These are phyloP conservation scores for Chymomyza amoena DNA, from an alignment of 2,888 invertebrate species.

Conservation along the genomic window DNA sequence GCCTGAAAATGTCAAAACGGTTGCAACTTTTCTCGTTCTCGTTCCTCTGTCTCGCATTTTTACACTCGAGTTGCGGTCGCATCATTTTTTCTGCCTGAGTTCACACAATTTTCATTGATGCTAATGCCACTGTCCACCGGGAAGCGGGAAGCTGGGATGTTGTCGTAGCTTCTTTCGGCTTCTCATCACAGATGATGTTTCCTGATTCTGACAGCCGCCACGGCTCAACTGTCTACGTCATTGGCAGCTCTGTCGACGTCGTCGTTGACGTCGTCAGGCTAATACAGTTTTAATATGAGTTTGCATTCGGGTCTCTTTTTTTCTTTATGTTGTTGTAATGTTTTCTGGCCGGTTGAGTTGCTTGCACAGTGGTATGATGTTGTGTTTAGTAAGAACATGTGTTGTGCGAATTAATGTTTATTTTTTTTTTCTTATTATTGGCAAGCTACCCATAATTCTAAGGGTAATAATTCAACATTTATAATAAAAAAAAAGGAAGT, in stretches of 20 bases:
- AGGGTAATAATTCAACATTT: no score
- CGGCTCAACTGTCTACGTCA: conserved; percentile 11
- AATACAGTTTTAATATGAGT: conserved; percentile 71
- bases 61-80: conserved; percentile 69
- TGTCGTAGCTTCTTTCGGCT: conserved; percentile 22
- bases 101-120: conserved; percentile 57
- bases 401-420: no score
- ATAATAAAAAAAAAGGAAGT: no score
- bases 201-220: conserved; percentile 59
- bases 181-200: conserved; percentile 46
- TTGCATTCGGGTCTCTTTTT: conserved; percentile 28
- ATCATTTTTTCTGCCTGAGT: conserved; percentile 69
- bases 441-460: no score
- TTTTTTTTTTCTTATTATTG: no score
- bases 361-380: background rate
- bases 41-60: conserved; percentile 46
- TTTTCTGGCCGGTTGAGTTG: background rate
- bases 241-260: background rate
- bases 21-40: no score
- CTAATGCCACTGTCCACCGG: background rate
- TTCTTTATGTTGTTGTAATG: background rate
- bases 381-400: no score
- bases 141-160: background rate
- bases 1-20: conserved; percentile 66
- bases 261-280: no score